Base-by-base conservation (phyloP, 2,888 invertebrate genomes). In the Scaptomyza parva region DNA sequence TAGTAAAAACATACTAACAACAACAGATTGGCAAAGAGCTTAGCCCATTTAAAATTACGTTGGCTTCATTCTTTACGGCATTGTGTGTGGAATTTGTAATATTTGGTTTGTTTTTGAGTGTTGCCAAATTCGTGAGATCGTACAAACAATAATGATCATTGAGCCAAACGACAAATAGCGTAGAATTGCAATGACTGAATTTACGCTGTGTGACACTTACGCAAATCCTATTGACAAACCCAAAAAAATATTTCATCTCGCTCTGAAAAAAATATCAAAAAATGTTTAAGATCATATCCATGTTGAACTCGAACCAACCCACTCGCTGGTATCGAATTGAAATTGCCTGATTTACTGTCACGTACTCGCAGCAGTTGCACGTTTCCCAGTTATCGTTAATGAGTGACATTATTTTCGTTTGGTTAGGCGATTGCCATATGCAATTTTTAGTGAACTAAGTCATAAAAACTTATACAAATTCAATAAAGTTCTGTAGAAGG, bases 301-400 rank as follows among this genome's bases (percentile, higher is more conserved):
- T n/a, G n/a, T n/a, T 20, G 37, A 53, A 30, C 44, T 47, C 37
- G 39, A 54, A 8, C 33, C 54, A 26, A 17, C 28, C 2, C 30
- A 37, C 18, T 24, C 17, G 44, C 54, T 8, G 44, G 65, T 52
- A 40, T 41, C 8, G 76, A 59, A 71, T 75, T 62, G 53, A 41
- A 58, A 75, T 68, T 64, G 61, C 3, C 57, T 55, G 30, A 59
- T 71, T 75, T 53, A 47, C 45, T 37, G 40, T 57, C 75, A 76
- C 63, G 72, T 76, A 68, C 39, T 48, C n/a, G 35, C 44, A 57
- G 47, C 45, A 11, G 43, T 55, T 61, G 50, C 61, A 61, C 71
- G 62, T 64, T 71, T 50, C 17, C 7, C 35, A 68, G 52, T 33
- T 52, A 43, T 55, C 45, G 45, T 59, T 55, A 58, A 58, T 73